Conservation (phyloP, 2,113 vertebrate species). For the Amblyopsis rosae region DNA sequence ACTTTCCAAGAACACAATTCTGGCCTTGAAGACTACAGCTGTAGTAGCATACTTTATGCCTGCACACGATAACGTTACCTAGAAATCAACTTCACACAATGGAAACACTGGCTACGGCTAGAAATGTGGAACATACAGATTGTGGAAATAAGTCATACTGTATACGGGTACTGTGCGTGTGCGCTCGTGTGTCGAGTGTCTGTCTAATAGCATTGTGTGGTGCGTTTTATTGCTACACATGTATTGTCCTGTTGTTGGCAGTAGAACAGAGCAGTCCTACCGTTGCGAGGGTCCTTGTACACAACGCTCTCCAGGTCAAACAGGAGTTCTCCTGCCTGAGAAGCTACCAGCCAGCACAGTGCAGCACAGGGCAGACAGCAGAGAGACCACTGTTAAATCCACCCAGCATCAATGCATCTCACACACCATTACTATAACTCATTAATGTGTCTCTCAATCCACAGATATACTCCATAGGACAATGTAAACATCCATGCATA, state of each 20-base stretch:
- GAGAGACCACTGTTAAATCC: conserved; percentile 33
- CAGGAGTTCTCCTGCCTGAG: conserved; percentile 82
- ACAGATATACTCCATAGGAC: background rate
- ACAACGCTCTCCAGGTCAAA: conserved; percentile 89
- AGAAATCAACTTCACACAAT: too few relatives aligned
- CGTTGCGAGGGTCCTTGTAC: conserved; percentile 85
- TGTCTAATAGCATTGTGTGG: background rate
- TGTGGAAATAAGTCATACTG: too few relatives aligned
- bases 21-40: too few relatives aligned
- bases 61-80: too few relatives aligned
- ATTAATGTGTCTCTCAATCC: background rate
- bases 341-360: conserved; percentile 76
- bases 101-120: too few relatives aligned
- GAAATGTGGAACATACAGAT: too few relatives aligned
- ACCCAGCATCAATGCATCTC: background rate
- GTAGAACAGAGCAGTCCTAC: conserved; percentile 80
- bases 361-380: conserved; percentile 77
- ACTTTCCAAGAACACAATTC: too few relatives aligned
- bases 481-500: background rate
- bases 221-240: background rate
- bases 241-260: conserved; percentile 8
- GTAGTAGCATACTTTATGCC: too few relatives aligned
- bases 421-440: background rate
- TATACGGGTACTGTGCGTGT: too few relatives aligned
- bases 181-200: too few relatives aligned